Evolutionary conservation across 2,797 vertebrate genomes (phyloP).

Genomic region (Simalia tracyae): DNA sequence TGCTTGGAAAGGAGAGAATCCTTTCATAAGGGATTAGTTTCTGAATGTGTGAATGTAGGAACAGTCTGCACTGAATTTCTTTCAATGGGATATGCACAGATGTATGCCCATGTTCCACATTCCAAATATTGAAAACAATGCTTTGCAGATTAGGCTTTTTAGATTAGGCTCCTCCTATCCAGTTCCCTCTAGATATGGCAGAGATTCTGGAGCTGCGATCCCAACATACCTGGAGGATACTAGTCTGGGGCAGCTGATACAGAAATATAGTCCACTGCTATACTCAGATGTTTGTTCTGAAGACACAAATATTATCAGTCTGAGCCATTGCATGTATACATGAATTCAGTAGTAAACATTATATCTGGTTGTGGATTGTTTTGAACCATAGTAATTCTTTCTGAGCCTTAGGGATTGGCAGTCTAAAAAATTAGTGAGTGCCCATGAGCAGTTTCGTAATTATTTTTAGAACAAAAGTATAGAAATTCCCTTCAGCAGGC

Average conservation of each 20-base stretch:
- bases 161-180: neutral
- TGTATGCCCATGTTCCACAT: neutral
- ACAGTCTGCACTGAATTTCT: neutral
- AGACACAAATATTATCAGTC: neutral
- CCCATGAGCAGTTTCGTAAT: conserved; percentile 17
- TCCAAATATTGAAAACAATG: neutral
- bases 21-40: neutral
- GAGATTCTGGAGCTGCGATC: neutral
- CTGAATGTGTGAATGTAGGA: neutral
- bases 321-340: neutral
- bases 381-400: neutral
- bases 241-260: neutral
- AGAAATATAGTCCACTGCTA: neutral
- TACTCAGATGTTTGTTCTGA: neutral
- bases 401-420: neutral
- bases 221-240: neutral
- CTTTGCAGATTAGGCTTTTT: neutral
- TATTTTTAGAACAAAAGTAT: conserved; percentile 25
- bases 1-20: neutral
- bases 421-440: neutral
- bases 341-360: neutral
- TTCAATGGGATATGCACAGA: neutral
- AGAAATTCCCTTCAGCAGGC: conserved; percentile 11
- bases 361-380: neutral
- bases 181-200: neutral